Conservation (phyloP, 1,140 invertebrate genomes). For the Drosophila pachea region DNA sequence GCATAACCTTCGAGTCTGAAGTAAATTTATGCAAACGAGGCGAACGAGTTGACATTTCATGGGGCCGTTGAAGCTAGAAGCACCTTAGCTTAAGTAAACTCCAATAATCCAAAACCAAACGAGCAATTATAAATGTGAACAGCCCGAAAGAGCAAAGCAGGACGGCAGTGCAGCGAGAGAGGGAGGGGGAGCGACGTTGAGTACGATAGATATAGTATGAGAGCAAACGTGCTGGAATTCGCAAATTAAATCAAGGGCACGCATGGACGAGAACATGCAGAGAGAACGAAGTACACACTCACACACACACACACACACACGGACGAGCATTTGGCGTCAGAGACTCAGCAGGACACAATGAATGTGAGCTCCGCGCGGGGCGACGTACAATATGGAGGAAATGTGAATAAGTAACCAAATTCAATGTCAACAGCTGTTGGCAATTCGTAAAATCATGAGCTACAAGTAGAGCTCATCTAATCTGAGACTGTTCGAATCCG, state of each 20-base stretch:
- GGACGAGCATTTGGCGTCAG: constrained; percentile 18
- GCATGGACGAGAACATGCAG: constrained; percentile 47
- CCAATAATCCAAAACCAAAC: constrained; percentile 67
- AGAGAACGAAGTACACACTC: constrained; percentile 17
- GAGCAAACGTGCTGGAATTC: constrained; percentile 59
- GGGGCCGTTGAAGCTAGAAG: constrained; percentile 31
- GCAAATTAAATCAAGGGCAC: constrained; percentile 70
- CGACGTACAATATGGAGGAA: background rate
- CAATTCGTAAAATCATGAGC: constrained; percentile 54
- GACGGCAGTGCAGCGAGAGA: background rate
- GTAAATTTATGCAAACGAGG: constrained; percentile 60
- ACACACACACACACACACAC: constrained; percentile 12
- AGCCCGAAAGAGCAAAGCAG: background rate
- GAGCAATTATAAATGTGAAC: constrained; percentile 69
- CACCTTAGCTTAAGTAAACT: constrained; percentile 55
- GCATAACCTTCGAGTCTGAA: constrained; percentile 30
- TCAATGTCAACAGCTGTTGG: constrained; percentile 74
- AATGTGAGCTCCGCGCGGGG: background rate
- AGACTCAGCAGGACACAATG: constrained; percentile 16
- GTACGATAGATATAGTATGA: background rate
- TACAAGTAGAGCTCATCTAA: constrained; percentile 21
- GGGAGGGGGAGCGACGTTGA: background rate
- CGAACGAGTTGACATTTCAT: constrained; percentile 45
- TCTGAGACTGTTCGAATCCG: background rate
- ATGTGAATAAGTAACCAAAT: constrained; percentile 40